Conservation (phyloP, 2,888 invertebrate genomes). For the Aspidiotus rigidus region DNA sequence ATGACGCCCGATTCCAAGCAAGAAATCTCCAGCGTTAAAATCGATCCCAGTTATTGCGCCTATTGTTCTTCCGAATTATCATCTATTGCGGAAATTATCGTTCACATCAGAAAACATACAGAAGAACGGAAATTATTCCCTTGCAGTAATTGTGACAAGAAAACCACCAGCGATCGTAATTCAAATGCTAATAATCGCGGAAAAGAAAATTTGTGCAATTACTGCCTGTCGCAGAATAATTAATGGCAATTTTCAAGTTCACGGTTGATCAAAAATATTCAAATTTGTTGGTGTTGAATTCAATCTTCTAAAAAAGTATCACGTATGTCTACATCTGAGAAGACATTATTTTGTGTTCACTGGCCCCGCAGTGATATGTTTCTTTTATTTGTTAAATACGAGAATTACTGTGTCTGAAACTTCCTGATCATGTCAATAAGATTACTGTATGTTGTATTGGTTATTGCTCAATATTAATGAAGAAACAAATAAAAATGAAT, state of each 20-base stretch:
- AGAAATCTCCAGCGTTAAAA: slow-evolving; percentile 21
- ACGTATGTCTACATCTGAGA: no score
- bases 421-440: no score
- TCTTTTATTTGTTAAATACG: no score
- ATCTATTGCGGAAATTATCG: slow-evolving; percentile 28
- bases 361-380: no score
- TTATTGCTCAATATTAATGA: no score
- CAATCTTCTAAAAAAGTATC: no score
- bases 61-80: slow-evolving; percentile 20
- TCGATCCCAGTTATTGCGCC: slow-evolving; percentile 27
- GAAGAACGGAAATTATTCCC: slow-evolving; percentile 31
- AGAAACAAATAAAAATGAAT: no score
- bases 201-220: slow-evolving; percentile 26
- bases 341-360: no score
- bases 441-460: no score
- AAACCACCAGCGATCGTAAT: slow-evolving; percentile 22
- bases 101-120: slow-evolving; percentile 29
- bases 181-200: slow-evolving; percentile 18
- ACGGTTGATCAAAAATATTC: slow-evolving; percentile 1
- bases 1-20: slow-evolving; percentile 20
- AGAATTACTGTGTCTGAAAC: no score
- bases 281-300: no score
- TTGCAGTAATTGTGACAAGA: slow-evolving; percentile 30
- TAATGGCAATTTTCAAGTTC: slow-evolving; percentile 20
- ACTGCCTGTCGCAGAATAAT: slow-evolving; percentile 19